Base-by-base conservation (phyloP, 2,797 vertebrate species). In the Falco rusticolus region DNA sequence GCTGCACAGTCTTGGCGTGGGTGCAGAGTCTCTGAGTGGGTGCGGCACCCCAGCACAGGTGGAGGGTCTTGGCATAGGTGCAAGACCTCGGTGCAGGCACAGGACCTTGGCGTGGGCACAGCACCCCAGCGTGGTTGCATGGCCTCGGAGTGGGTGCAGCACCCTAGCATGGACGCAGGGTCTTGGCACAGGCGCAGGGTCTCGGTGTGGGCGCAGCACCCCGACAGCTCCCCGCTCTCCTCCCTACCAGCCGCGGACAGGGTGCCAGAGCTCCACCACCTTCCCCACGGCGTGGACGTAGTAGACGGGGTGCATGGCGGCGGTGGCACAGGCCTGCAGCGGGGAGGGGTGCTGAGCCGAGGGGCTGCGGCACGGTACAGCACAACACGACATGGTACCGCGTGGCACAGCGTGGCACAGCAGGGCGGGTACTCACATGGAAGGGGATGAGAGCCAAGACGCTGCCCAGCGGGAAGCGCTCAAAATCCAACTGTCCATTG, bases 241-340 rank as follows among this genome's bases (percentile, higher is more conserved):
- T 33, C 71, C 31, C 69, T 98, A 99, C 99, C 99, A 99, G 41
- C 99, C 98, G 0, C 98, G 98, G 22, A 98, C 98, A 0, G 99
- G 98, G 16, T 39, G 98, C 99, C 99, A 99, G 43, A 96, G 98
- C 77, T 97, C 98, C 83, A 98, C 88, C 85, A 99, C 97, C 89
- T 91, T 97, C 16, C 98, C 98, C 26, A 91, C 77, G 1, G 97
- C 97, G 85, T 98, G 98, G 64, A 99, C 96, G 20, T 98, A 97
- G 96, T 98, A 99, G 69, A 98, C 96, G 1, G 98, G 97, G 94
- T 99, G 99, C 98, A 99, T 99, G 79, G 81, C 69, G 0, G 98
- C 98, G 1, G 98, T 98, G 25, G 99, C 99, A 66, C 99, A 99
- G 6, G 98, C 98, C 99, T 99, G 97, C 3, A 43, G 63, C 43